Base-by-base conservation (phyloP, 2,797 vertebrate species). In the Lepidocolaptes lacrymiger region DNA sequence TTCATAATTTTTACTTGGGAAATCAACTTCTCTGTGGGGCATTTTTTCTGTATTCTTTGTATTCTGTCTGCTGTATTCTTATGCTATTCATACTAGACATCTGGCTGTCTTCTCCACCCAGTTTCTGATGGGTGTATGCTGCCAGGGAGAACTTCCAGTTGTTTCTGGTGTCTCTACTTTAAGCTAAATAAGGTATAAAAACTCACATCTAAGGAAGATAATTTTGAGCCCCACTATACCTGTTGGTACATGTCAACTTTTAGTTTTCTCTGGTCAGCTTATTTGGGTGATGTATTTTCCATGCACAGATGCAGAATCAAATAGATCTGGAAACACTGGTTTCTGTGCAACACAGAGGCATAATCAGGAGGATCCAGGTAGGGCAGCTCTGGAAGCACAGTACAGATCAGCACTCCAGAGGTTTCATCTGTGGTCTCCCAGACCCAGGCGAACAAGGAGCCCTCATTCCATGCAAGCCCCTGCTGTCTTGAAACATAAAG, bases 21-120 rank as follows among this genome's bases (percentile, higher is more conserved):
- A 82, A 72, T 68, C 76, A 85, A 27, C 80, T 93, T 90, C 81
- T 85, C 91, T 91, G 83, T 87, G 85, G 96, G 92, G 54, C 90
- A 78, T 88, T 89, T 96, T 76, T 88, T 92, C 86, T 95, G 62
- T 95, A 95, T 88, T 86, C 91, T 96, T 95, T 94, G 88, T 95
- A 85, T 95, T 96, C 91, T 96, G 56, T 96, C 92, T 88, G 85
- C 96, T 95, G 82, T 87, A 91, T 96, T 93, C 95, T 88, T 86
- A 91, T 41, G 89, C 91, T 95, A 92, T 95, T 95, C 92, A 90
- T 96, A 41, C 92, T 95, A 84, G 89, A 89, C 89, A 95, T 93
- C 92, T 96, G 89, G 91, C 96, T 93, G 94, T 96, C 95, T 63
- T 87, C 96, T 92, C 84, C 41, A 21, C 81, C 95, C 94, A 66